Conservation (phyloP, 2,797 vertebrate genomes). For the Thripadectes ignobilis region DNA sequence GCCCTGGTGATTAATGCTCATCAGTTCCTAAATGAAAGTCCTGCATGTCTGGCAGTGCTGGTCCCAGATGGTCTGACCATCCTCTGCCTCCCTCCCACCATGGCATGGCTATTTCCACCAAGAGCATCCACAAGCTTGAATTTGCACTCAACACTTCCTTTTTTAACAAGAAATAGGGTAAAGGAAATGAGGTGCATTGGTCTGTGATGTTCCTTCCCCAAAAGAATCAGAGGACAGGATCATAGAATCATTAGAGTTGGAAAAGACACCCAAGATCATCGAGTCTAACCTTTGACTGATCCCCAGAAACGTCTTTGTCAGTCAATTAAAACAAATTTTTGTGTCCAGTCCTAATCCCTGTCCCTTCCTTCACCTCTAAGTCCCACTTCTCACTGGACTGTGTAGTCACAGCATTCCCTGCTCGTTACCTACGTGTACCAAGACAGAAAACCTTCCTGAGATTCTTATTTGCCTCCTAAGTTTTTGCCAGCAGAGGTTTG, state of each 20-base stretch:
- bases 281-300: too few species aligned
- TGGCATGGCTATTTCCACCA: fast-evolving
- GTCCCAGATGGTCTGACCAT: neutral
- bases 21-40: neutral
- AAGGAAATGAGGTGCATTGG: neutral
- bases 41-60: neutral
- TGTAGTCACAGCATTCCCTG: neutral
- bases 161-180: neutral
- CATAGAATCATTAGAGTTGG: neutral
- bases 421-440: neutral
- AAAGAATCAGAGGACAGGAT: neutral
- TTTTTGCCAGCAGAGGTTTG: constrained; percentile 53
- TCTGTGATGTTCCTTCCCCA: neutral
- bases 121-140: neutral
- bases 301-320: neutral
- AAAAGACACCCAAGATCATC: neutral
- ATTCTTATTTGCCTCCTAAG: neutral
- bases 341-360: fast-evolving
- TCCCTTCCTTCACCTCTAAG: neutral
- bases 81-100: neutral
- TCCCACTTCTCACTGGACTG: neutral
- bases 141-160: neutral
- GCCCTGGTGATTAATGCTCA: neutral
- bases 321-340: neutral
- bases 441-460: neutral